A percentile compares a stretch with the other conserved stretches of the same genome.
These are phyloP conservation scores for Moxostoma hubbsi DNA, from an alignment of 2,797 vertebrate species.

Conservation along the genomic window DNA sequence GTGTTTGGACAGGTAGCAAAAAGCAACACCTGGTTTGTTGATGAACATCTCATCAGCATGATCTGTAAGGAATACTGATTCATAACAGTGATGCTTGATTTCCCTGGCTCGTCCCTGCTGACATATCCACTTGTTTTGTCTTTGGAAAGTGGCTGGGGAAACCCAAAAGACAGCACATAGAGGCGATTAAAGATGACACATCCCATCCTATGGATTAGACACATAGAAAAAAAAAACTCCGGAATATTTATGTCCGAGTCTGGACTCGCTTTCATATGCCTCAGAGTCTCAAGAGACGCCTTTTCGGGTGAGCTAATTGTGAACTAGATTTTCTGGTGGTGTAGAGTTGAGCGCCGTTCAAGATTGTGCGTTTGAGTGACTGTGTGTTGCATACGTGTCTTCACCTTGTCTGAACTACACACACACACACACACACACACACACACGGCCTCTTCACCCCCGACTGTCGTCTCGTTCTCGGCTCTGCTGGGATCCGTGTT, in stretches of 20 bases:
- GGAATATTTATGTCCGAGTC: conserved; percentile 12
- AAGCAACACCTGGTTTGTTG: conserved; percentile 21
- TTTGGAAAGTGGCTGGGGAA: not conserved
- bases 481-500: not conserved
- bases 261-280: conserved; percentile 16
- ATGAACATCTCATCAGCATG: not conserved
- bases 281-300: conserved; percentile 44
- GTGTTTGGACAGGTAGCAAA: conserved; percentile 20
- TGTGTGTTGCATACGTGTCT: conserved; percentile 22
- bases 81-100: conserved; percentile 26
- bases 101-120: conserved; percentile 18
- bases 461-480: conserved; percentile 31
- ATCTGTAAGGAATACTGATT: conserved; percentile 11
- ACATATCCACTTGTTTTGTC: conserved; percentile 7
- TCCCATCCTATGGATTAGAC: conserved; percentile 12
- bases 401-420: conserved; percentile 30
- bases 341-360: not conserved
- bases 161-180: conserved; percentile 2
- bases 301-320: conserved; percentile 34
- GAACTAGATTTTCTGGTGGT: conserved; percentile 24
- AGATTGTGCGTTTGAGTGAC: not conserved
- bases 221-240: not conserved
- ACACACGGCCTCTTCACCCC: conserved; percentile 34
- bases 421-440: conserved; percentile 25
- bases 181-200: conserved; percentile 38